Conservation (phyloP, 2,888 invertebrate genomes). For the Diloba caeruleocephala region DNA sequence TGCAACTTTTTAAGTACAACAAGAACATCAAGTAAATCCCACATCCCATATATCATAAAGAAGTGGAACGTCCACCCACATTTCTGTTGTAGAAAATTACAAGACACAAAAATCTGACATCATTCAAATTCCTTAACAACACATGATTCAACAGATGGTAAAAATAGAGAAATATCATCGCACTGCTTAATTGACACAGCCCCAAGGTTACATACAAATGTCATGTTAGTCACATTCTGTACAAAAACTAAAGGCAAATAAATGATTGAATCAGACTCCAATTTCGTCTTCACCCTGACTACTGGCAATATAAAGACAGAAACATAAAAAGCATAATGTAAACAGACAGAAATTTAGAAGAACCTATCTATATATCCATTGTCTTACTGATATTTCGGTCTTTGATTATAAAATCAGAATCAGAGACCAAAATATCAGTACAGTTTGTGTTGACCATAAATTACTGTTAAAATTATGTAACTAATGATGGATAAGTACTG, state of each 20-base stretch:
- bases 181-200: conserved; percentile 67
- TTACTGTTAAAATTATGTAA: too few species aligned
- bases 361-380: too few species aligned
- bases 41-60: too few species aligned
- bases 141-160: conserved; percentile 67
- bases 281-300: too few species aligned
- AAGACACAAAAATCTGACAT: conserved; percentile 68
- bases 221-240: conserved; percentile 25
- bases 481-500: too few species aligned
- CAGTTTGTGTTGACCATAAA: too few species aligned
- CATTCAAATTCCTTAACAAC: conserved; percentile 63
- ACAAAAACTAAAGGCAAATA: conserved; percentile 6
- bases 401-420: too few species aligned
- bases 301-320: too few species aligned
- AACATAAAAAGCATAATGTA: too few species aligned
- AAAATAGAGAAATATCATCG: conserved; percentile 69
- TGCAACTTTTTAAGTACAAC: not conserved
- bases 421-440: too few species aligned
- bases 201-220: conserved; percentile 60
- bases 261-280: conserved; percentile 4
- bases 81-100: conserved; percentile 23
- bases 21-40: conserved; percentile 16
- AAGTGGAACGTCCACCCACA: conserved; percentile 52
- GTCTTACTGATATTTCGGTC: too few species aligned
- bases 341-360: too few species aligned